These are phyloP conservation scores for Neodiprion fabricii DNA, from an alignment of 1,140 invertebrate genomes.

Conservation along the genomic window DNA sequence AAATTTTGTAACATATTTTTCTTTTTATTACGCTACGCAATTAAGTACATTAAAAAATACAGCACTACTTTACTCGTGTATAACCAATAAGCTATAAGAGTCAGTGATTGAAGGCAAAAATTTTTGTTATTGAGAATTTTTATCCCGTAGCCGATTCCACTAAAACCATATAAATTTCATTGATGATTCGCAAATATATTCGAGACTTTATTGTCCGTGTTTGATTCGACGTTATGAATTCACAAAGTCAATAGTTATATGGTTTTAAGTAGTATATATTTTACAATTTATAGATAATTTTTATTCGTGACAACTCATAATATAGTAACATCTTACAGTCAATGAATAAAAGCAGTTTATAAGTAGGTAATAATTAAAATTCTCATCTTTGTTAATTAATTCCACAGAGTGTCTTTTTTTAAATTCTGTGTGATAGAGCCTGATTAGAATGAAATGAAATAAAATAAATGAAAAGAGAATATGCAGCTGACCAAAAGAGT, in stretches of 20 bases:
- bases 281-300: background rate
- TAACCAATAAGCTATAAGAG: conserved; percentile 29
- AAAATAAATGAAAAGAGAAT: conserved; percentile 1
- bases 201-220: background rate
- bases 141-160: background rate
- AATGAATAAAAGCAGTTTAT: conserved; percentile 19
- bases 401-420: background rate
- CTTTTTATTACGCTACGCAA: conserved; percentile 24
- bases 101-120: conserved; percentile 28
- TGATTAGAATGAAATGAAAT: background rate
- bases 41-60: conserved; percentile 60
- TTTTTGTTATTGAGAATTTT: background rate
- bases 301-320: conserved; percentile 12
- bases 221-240: background rate
- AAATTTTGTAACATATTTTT: no score
- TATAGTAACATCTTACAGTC: conserved; percentile 17
- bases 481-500: background rate
- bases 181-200: background rate
- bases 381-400: conserved; percentile 6
- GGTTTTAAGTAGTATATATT: conserved; percentile 1
- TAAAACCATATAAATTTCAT: conserved; percentile 6
- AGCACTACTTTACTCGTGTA: conserved; percentile 44
- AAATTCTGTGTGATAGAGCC: conserved; percentile 10
- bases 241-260: background rate
- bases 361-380: conserved; percentile 12